Conservation (phyloP, 1,140 invertebrate species). For the Melanaphis sacchari region DNA sequence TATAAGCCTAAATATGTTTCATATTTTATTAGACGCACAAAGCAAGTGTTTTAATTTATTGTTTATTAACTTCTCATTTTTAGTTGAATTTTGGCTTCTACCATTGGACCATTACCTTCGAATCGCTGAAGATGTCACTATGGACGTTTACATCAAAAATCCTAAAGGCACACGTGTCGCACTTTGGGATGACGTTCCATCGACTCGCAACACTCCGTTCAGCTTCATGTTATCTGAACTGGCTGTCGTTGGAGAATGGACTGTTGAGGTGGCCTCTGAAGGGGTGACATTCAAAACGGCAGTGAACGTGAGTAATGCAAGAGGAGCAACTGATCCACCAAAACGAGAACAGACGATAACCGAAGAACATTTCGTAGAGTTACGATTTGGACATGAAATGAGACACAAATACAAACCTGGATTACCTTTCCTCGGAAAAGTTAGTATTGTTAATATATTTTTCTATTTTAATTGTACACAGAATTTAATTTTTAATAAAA, state of each 20-base stretch:
- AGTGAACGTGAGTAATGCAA: constrained; percentile 64
- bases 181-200: constrained; percentile 70
- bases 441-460: constrained; percentile 62
- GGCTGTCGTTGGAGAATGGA: constrained; percentile 68
- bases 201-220: constrained; percentile 60
- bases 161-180: constrained; percentile 70
- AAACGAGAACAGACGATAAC: constrained; percentile 68
- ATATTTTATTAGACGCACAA: background rate
- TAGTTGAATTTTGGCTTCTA: constrained; percentile 72
- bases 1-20: background rate
- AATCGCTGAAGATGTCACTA: constrained; percentile 67
- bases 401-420: constrained; percentile 71
- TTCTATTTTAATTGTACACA: background rate
- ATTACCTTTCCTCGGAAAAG: constrained; percentile 71
- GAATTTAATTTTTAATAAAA: background rate
- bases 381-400: constrained; percentile 71
- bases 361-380: constrained; percentile 72
- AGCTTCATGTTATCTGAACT: constrained; percentile 66
- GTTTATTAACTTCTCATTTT: constrained; percentile 58
- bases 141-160: constrained; percentile 69
- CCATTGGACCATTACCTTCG: constrained; percentile 70
- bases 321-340: constrained; percentile 60
- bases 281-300: constrained; percentile 65
- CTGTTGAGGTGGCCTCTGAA: constrained; percentile 68
- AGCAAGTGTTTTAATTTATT: background rate